Evolutionary conservation across 2,797 vertebrate genomes (phyloP), one percentile per base, ranked within the genome.

Genomic region (Coendou prehensilis): DNA sequence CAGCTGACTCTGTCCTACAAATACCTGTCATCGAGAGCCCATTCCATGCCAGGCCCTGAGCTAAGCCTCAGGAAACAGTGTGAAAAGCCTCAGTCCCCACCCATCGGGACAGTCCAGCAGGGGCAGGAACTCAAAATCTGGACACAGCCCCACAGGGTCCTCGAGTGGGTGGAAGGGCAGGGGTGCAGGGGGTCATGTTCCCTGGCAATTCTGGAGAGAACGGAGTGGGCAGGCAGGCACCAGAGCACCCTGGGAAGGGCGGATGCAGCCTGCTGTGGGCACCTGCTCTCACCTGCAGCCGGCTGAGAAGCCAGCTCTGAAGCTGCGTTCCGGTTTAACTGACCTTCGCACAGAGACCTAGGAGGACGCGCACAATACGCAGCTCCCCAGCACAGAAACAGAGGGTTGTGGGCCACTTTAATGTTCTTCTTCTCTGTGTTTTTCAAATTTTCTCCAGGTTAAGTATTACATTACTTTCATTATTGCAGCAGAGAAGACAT

Each of bases 91-190:
- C 6, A 9, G 50, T 63, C 56, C 13, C 76, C 4, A 73, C 37
- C 52, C 26, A 17, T 0, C 8, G 47, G 57, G 30, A 76, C 14
- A 64, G 17, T 22, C 67, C 5, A 54, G 50, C 1, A 11, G 20
- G 9, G 10, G 37, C 45, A 63, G n/a, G n/a, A 69, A 37, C 18
- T 3, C 17, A 22, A 17, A 20, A n/a, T n/a, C 17, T 18, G 20
- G 13, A n/a, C 9, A 71, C 20, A 93, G 67, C 37, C 17, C 50
- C 50, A 30, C 6, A 10, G 23, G 26, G 9, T 52, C 52, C 63
- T 33, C 52, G 2, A 20, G 45, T 41, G 22, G 5, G 23, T 11
- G 6, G 4, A n/a, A n/a, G 20, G 17, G 26, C 5, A 3, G 0
- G 28, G 56, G 20, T 9, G 59, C 2, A 7, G 82, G 1, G 15